Conservation (phyloP, 2,797 vertebrate genomes). For the Acanthurus tractus region DNA sequence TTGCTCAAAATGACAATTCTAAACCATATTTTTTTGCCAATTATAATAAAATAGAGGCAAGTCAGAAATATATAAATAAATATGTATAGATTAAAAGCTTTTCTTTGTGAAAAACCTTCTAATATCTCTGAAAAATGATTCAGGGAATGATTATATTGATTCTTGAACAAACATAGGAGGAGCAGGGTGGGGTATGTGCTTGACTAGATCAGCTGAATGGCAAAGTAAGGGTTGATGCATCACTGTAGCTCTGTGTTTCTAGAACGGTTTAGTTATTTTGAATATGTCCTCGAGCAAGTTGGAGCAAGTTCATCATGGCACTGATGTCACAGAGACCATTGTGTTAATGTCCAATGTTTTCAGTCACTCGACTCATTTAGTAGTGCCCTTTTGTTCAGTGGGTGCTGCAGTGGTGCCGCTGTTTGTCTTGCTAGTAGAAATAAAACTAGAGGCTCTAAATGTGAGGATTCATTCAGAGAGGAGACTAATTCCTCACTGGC, state of each 20-base stretch:
- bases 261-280: not conserved
- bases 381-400: constrained; percentile 1
- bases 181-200: not conserved
- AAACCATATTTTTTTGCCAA: too few relatives aligned
- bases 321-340: constrained; percentile 3
- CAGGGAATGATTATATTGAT: not conserved
- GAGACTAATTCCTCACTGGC: not conserved
- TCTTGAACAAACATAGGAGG: not conserved
- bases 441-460: constrained; percentile 4
- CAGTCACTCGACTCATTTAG: constrained; percentile 12
- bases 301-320: not conserved
- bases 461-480: constrained; percentile 19
- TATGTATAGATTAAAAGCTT: too few relatives aligned
- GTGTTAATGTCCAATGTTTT: not conserved
- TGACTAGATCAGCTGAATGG: not conserved
- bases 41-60: too few relatives aligned
- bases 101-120: too few relatives aligned
- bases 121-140: constrained; percentile 1
- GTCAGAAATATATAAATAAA: too few relatives aligned
- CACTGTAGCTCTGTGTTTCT: constrained; percentile 1
- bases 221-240: not conserved
- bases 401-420: constrained; percentile 7
- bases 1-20: constrained; percentile 4
- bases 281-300: constrained; percentile 2
- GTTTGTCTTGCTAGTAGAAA: constrained; percentile 29